Base-by-base conservation (phyloP, 2,113 vertebrate species). In the Carettochelys insculpta region DNA sequence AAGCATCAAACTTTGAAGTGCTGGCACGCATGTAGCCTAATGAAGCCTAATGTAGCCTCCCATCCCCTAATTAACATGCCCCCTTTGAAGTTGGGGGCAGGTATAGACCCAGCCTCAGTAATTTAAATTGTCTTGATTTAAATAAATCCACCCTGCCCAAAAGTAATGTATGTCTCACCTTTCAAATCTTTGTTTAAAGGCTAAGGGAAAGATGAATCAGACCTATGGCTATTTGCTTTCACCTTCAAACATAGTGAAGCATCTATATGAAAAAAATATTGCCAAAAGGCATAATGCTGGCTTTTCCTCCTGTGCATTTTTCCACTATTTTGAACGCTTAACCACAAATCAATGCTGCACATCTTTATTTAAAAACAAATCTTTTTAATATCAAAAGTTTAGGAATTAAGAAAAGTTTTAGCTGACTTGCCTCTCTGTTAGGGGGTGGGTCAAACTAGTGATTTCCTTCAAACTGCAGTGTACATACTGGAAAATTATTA, bases 131-230 rank as follows among this genome's bases (percentile, higher is more conserved):
- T n/a, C n/a, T n/a, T n/a, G n/a, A n/a, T n/a, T n/a, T n/a, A n/a
- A n/a, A n/a, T n/a, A n/a, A n/a, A n/a, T n/a, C n/a, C n/a, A n/a
- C n/a, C n/a, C n/a, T n/a, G n/a, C n/a, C n/a, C n/a, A n/a, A n/a
- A n/a, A n/a, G n/a, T n/a, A n/a, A 53, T 8, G 3, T 34, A 10
- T 25, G 45, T 56, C 86, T 94, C 91, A 17, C 0, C 54, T 80
- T 91, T 85, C 87, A 89, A 14, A 47, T 79, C 85, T 81, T 79
- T 91, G 73, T 24, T 73, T 87, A 52, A 43, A 47, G 68, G 68
- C 76, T 88, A 48, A 52, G 41, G 81, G 50, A 22, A 0, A 77
- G 54, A 79, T 54, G 11, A 90, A 76, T 52, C 16, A 84, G 0
- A 50, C 16, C 11, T 4, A 5, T 13, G 65, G 58, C 31, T 94